Evolutionary conservation across 2,113 vertebrate genomes (phyloP), one percentile per base, ranked within the genome.

Genomic region (Caracal caracal): DNA sequence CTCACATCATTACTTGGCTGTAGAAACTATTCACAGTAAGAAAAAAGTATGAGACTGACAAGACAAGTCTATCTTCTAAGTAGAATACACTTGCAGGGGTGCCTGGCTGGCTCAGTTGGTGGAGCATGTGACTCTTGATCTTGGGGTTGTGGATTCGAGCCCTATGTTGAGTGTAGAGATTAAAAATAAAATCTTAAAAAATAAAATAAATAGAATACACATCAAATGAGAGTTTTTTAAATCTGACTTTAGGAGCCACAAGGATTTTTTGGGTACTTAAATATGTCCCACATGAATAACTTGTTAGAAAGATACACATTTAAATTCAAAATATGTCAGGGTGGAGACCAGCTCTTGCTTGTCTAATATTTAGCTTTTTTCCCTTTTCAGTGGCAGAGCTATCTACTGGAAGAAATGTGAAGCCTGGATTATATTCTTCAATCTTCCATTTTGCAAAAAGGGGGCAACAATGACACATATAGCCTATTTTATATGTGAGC

Each of bases 251-350:
- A 87, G 59, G 13, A 89, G 78, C 9, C 28, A 61, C 6, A 20
- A 70, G 49, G 43, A 94, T 91, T 93, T 95, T 85, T 12, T 59
- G 53, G 51, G 22, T 59, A 68, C n/a, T 90, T 86, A 26, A 78
- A 80, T 66, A 49, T 6, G 30, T 80, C 24, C 24, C 65, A 61
- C 37, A 3, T 30, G 40, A 97, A 91, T 65, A 96, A 79, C 11
- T 37, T 68, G 4, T 90, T 82, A 85, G n/a, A 75, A 88, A 81
- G n/a, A 13, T 0, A 63, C 30, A 90, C 3, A 92, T 92, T 96
- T 94, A 92, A 75, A 63, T 73, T 93, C 70, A 79, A 19, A 35
- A 33, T 19, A 79, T 20, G 24, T 81, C 30, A 88, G 28, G 17
- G 30, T 53, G 2, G 43, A 90, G 35, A 84, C 19, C 15, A 87